Evolutionary conservation across 2,888 invertebrate species (phyloP).

Genomic region (Parnassius orleans): DNA sequence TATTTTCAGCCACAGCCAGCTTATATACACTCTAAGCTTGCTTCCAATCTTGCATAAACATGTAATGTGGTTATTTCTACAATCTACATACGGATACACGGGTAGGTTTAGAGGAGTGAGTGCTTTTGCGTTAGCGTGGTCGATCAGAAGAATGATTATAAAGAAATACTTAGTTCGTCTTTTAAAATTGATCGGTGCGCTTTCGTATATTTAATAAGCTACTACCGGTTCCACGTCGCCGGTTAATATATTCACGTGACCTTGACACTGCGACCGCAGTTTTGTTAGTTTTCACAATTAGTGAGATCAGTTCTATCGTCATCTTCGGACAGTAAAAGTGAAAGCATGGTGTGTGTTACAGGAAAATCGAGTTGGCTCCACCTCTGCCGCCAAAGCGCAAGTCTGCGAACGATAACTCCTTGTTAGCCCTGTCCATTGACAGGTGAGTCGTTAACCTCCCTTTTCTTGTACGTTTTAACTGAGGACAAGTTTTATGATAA

Average conservation of each 20-base stretch:
- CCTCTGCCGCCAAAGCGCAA: constrained; percentile 90
- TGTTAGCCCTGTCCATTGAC: constrained; percentile 81
- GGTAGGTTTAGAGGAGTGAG: too few relatives aligned
- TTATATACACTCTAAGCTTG: too few relatives aligned
- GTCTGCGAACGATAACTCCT: constrained; percentile 73
- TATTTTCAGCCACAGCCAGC: too few relatives aligned
- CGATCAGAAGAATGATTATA: not conserved
- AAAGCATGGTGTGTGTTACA: constrained; percentile 58
- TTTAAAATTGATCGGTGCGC: constrained; percentile 9
- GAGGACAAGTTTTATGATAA: too few relatives aligned
- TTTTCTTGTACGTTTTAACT: not conserved
- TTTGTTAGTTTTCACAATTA: constrained; percentile 27
- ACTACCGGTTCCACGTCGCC: constrained; percentile 13
- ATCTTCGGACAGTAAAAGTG: constrained; percentile 38
- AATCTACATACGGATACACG: too few relatives aligned
- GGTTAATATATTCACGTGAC: constrained; percentile 17
- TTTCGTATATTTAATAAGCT: constrained; percentile 9
- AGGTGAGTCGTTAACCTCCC: constrained; percentile 66
- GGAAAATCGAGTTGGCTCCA: constrained; percentile 86
- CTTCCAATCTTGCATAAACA: too few relatives aligned
- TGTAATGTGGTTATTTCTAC: too few relatives aligned
- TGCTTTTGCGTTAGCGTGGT: too few relatives aligned
- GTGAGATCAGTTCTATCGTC: constrained; percentile 33
- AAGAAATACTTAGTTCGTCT: constrained; percentile 15
- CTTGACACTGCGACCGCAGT: constrained; percentile 20